A percentile compares a stretch with the other conserved stretches of the same genome.
These are phyloP conservation scores for Cyanocitta stelleri DNA, from an alignment of 2,113 vertebrate genomes.

Conservation along the genomic window DNA sequence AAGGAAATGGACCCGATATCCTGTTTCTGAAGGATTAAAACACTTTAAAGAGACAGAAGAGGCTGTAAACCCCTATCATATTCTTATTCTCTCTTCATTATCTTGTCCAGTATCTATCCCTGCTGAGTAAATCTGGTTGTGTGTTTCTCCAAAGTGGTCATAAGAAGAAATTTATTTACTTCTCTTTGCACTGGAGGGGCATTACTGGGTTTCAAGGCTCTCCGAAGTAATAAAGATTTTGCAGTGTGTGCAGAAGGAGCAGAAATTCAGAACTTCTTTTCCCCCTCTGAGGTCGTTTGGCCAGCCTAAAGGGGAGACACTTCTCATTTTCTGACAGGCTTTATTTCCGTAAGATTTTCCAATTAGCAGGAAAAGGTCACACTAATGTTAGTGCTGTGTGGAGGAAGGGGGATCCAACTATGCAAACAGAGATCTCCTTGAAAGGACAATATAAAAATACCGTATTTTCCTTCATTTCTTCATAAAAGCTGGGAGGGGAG, in stretches of 20 bases:
- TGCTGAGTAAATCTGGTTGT: slow-evolving; percentile 86
- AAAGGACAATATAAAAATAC: slow-evolving; percentile 68
- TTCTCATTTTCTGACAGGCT: slow-evolving; percentile 89
- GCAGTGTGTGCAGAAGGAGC: slow-evolving; percentile 86
- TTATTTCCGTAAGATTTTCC: slow-evolving; percentile 96
- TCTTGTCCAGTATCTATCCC: slow-evolving; percentile 87
- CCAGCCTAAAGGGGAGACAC: slow-evolving; percentile 81
- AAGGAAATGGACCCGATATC: slow-evolving; percentile 83
- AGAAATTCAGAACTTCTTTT: slow-evolving; percentile 82
- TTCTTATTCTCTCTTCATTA: slow-evolving; percentile 89
- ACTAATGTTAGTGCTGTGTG: slow-evolving; percentile 79
- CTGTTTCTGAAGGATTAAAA: slow-evolving; percentile 85
- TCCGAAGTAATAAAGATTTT: slow-evolving; percentile 88
- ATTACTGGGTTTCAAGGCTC: slow-evolving; percentile 84
- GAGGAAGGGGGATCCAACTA: slow-evolving; percentile 69
- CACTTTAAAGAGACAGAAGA: slow-evolving; percentile 87
- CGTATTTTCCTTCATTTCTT: slow-evolving; percentile 49
- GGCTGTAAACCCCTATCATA: slow-evolving; percentile 85
- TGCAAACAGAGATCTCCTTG: slow-evolving; percentile 80
- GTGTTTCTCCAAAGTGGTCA: slow-evolving; percentile 90
- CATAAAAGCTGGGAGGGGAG: neutral
- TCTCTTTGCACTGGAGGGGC: slow-evolving; percentile 83
- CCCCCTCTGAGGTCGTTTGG: slow-evolving; percentile 86
- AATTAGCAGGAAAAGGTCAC: slow-evolving; percentile 98
- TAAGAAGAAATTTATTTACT: slow-evolving; percentile 91